phyloP scores from a whole-genome alignment of 23 tunicate species.

The Styela plicata region DNA sequence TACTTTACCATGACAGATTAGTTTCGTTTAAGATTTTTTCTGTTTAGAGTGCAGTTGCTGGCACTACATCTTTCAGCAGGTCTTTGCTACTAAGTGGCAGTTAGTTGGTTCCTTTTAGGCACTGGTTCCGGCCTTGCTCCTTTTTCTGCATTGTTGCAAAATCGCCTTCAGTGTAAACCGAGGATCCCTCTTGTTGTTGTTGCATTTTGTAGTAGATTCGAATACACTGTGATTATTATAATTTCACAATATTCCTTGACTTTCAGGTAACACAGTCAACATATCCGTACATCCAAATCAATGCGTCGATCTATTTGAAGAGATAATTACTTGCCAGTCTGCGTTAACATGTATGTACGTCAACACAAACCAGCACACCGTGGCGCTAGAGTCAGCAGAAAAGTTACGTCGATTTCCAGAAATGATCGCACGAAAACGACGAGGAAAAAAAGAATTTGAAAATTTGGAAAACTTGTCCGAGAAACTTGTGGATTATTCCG shows the following conservation, averaged over 20 bases:
- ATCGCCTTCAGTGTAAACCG: background rate
- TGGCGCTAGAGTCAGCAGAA: conserved; percentile 52
- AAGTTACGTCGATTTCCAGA: conserved; percentile 39
- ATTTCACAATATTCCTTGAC: no score
- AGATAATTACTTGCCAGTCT: conserved; percentile 37
- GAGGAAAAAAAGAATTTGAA: background rate
- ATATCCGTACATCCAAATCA: conserved; percentile 15
- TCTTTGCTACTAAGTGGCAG: no score
- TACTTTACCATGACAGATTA: no score
- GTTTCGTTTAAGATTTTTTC: no score
- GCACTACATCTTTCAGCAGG: no score
- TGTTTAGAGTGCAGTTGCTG: no score
- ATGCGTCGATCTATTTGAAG: conserved; percentile 25
- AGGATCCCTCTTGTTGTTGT: background rate
- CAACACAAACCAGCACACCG: conserved; percentile 14
- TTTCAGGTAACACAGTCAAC: background rate
- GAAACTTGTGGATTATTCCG: conserved; percentile 39
- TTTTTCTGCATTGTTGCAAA: no score
- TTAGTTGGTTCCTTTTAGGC: no score
- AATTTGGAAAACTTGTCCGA: background rate
- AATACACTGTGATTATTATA: no score
- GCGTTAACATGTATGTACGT: conserved; percentile 23
- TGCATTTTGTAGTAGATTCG: no score
- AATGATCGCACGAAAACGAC: conserved; percentile 5
- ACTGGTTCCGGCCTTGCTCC: no score